These are phyloP conservation scores for Pseudomyrmex cubaensis DNA, from an alignment of 1,140 invertebrate genomes.

Conservation along the genomic window DNA sequence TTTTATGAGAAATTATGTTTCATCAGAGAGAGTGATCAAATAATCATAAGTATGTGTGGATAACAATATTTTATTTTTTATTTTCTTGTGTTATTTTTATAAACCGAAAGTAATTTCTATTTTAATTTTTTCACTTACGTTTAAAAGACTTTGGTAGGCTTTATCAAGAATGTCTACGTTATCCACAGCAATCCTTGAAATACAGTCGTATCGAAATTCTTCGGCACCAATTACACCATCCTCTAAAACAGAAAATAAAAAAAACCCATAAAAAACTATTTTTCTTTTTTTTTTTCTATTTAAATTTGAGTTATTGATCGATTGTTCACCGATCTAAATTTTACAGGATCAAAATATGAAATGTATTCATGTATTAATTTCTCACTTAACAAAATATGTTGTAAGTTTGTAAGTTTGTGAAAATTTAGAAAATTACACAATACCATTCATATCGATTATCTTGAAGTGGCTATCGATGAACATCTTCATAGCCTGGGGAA, in stretches of 20 bases:
- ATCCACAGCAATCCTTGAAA: slow-evolving; percentile 91
- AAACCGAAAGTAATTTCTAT: not conserved
- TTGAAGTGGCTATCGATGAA: slow-evolving; percentile 94
- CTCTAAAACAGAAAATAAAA: slow-evolving; percentile 76
- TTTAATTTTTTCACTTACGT: slow-evolving; percentile 86
- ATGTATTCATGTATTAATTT: not conserved
- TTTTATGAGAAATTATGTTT: not conserved
- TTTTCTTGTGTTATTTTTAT: too few species aligned
- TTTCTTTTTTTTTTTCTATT: not conserved
- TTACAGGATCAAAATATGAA: not conserved
- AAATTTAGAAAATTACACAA: slow-evolving; percentile 12
- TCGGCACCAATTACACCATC: slow-evolving; percentile 92
- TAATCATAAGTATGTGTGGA: too few species aligned
- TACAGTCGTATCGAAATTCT: slow-evolving; percentile 93
- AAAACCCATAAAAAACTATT: not conserved
- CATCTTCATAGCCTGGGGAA: slow-evolving; percentile 92
- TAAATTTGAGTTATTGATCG: not conserved
- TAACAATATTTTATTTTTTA: too few species aligned
- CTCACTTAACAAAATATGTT: not conserved
- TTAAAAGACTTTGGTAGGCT: slow-evolving; percentile 91
- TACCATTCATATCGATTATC: slow-evolving; percentile 91
- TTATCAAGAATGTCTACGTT: slow-evolving; percentile 91
- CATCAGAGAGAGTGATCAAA: too few species aligned
- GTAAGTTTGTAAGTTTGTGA: not conserved
- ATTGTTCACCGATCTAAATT: not conserved